A percentile compares a stretch with the other conserved stretches of the same genome.
These are phyloP conservation scores for Sminthurides aquaticus DNA, from an alignment of 2,888 invertebrate genomes.

Conservation along the genomic window DNA sequence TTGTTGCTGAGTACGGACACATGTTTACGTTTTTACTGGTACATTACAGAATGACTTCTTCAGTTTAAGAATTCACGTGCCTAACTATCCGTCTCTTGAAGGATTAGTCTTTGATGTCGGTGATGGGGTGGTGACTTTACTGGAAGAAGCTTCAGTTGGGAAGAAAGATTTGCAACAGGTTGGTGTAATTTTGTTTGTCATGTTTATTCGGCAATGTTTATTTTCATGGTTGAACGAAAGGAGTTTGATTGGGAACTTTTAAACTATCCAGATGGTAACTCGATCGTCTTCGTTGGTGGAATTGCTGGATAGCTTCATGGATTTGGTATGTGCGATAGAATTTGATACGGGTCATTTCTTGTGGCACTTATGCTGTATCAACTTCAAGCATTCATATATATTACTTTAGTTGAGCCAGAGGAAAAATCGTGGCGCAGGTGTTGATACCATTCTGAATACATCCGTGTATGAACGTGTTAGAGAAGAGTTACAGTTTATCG, in stretches of 20 bases:
- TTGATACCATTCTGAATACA: background rate
- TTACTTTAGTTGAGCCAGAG: too few relatives aligned
- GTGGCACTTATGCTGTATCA: too few relatives aligned
- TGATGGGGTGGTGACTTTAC: conserved; percentile 8
- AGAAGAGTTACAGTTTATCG: background rate
- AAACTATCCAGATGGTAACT: background rate
- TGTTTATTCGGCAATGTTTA: background rate
- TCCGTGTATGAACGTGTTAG: background rate
- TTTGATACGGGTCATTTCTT: too few relatives aligned
- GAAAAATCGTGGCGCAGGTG: background rate
- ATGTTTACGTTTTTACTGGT: background rate
- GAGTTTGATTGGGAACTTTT: background rate
- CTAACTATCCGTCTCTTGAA: conserved; percentile 27
- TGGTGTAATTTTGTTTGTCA: background rate
- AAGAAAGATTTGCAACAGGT: conserved; percentile 18
- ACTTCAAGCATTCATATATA: too few relatives aligned
- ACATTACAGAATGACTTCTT: conserved; percentile 13
- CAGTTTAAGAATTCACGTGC: conserved; percentile 24
- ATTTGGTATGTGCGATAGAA: too few relatives aligned
- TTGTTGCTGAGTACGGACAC: too few relatives aligned
- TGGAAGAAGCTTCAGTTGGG: background rate
- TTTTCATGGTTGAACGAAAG: background rate
- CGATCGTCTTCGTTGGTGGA: background rate
- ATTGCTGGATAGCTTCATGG: conserved; percentile 1
- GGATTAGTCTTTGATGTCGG: conserved; percentile 19